Evolutionary conservation across 2,113 vertebrate genomes (phyloP), one percentile per base, ranked within the genome.

Genomic region (Poicephalus meyeri): DNA sequence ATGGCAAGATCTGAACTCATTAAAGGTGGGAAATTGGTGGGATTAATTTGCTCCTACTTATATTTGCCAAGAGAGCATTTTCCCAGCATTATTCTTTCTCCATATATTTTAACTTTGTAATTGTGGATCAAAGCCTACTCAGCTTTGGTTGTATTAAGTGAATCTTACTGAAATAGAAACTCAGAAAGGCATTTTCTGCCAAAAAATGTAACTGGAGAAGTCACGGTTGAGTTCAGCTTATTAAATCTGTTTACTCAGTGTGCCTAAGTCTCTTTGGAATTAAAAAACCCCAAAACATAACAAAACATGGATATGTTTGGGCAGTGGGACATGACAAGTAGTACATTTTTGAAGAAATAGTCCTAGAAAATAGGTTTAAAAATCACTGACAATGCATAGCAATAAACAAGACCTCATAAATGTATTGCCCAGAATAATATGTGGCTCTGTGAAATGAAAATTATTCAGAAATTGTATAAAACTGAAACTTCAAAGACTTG

Each of bases 141-240:
- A 60, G 92, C 91, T 97, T 93, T 96, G 80, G 52, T 91, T 91
- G 74, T 93, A 92, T 94, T 96, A 97, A 97, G 84, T 88, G 96
- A 95, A 81, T 97, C 74, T 85, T 82, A 89, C 84, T 87, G 94
- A 96, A 95, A 93, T 70, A 97, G 95, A 97, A 97, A 93, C 80
- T 89, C 80, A 95, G 89, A 96, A 95, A 86, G 41, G 74, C 70
- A 58, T 96, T 97, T 96, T 93, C 86, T 97, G 97, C 95, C 96
- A 97, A 94, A 95, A 97, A 93, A 96, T 97, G 50, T 95, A 80
- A 97, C 92, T 77, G 84, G 93, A 97, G 96, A 96, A 97, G 91
- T 95, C 95, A 92, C 71, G 64, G 91, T 91, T 92, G 89, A 97
- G 94, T 96, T 97, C 97, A 97, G 88, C 94, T 96, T 97, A 84